Evolutionary conservation across 23 tunicate genomes (phyloP), one percentile per base, ranked within the genome.

Genomic region (Aplidium turbinatum): DNA sequence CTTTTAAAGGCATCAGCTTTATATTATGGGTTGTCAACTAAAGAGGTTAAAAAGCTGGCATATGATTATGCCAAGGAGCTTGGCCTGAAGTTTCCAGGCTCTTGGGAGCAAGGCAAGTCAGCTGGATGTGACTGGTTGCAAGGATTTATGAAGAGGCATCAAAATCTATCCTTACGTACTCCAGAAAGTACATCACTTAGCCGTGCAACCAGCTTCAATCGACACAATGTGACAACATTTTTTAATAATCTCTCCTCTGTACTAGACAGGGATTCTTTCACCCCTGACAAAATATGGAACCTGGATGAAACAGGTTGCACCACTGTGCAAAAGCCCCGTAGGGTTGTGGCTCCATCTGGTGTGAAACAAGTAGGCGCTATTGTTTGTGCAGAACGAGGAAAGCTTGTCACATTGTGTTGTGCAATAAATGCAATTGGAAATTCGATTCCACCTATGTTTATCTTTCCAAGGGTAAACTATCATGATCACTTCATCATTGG

Each of bases 341-440:
- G 46, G 47, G 19, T 63, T 21, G 47, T 63, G 9, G 46, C 70
- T 26, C 16, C 28, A 63, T 26, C 28, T 26, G 70, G 70, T 13
- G 50, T 16, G 11, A 42, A 42, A 16, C 46, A 63, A 30, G 51
- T 63, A 26, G 70, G 70, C 18, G 28, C 70, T 25, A 63, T 63
- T 18, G 31, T 31, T 25, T 63, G 47, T 13, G 51, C 9, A 63
- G 70, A 63, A 19, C 7, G 46, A 26, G 70, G 70, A 30, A 7
- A 27, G 46, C 51, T 63, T 18, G 46, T 63, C 31, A 63, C 70
- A 63, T 30, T 27, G 4, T 13, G 19, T 30, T 27, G 48, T 25
- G 70, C 70, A 5, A 19, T 63, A 7, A 63, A 30, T 63, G 70
- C 70, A 21, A 63, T 18, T 13, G 70, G 70, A 24, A 63, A 63